These are phyloP conservation scores for Aphodius granarius DNA, from an alignment of 2,888 invertebrate species.

Conservation along the genomic window DNA sequence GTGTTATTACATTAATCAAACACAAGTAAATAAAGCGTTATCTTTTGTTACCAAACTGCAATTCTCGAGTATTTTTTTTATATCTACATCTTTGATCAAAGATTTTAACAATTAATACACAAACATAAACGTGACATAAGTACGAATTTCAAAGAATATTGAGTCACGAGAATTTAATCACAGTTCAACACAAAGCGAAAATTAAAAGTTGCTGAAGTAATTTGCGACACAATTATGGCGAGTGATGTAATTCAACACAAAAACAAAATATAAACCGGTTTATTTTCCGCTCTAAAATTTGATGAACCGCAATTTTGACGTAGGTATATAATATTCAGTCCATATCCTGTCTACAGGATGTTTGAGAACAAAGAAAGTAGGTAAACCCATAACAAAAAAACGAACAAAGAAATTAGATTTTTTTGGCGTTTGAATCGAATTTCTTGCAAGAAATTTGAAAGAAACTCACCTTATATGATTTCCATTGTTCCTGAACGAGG, in stretches of 20 bases:
- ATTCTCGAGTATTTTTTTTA: too few relatives aligned
- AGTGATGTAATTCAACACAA: neutral
- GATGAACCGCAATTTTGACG: neutral
- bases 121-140: neutral
- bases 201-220: neutral
- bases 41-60: neutral
- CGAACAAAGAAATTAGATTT: neutral
- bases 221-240: neutral
- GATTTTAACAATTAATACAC: neutral
- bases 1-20: neutral
- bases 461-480: constrained; percentile 50
- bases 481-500: constrained; percentile 60
- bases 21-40: neutral
- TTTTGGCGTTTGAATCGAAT: neutral
- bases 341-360: too few relatives aligned
- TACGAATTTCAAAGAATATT: neutral
- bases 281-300: neutral
- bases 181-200: neutral
- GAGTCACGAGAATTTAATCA: neutral
- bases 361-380: neutral
- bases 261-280: neutral
- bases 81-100: neutral
- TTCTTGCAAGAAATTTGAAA: constrained; percentile 1
- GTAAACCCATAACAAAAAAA: neutral
- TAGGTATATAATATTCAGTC: too few relatives aligned